phyloP scores from a whole-genome alignment of 2,797 vertebrate genomes.

The Poeciliopsis gracilis region DNA sequence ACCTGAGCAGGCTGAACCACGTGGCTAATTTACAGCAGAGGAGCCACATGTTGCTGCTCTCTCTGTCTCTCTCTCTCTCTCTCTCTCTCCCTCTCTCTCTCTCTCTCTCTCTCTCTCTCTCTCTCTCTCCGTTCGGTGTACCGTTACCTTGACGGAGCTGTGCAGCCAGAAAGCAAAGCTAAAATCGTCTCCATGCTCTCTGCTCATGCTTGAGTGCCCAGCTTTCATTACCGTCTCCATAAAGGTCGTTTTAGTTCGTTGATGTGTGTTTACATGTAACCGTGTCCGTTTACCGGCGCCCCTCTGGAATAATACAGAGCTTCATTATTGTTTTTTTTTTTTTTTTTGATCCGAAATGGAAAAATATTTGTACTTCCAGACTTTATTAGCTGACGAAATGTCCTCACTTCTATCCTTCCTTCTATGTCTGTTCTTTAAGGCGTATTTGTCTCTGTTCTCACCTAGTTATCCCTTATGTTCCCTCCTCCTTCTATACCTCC shows the following conservation, averaged over 20 bases:
- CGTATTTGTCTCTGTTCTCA: not conserved
- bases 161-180: slow-evolving; percentile 41
- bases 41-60: slow-evolving; percentile 47
- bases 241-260: slow-evolving; percentile 56
- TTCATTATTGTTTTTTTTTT: not conserved
- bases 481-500: not conserved
- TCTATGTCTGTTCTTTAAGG: not conserved
- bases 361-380: not conserved
- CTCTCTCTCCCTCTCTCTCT: slow-evolving; percentile 16
- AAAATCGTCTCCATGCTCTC: slow-evolving; percentile 27
- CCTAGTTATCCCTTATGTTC: not conserved
- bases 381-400: not conserved
- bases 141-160: slow-evolving; percentile 25
- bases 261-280: slow-evolving; percentile 14
- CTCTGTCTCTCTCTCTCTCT: not conserved
- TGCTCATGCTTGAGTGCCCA: slow-evolving; percentile 55
- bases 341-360: not conserved
- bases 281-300: not conserved
- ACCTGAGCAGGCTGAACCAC: slow-evolving; percentile 65
- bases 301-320: not conserved
- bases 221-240: slow-evolving; percentile 64
- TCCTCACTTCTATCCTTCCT: not conserved
- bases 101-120: not conserved
- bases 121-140: slow-evolving; percentile 40
- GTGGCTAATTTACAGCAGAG: slow-evolving; percentile 72